Evolutionary conservation across 64 coral and sea anemone species (phyloP).

Genomic region (Actinia equina): DNA sequence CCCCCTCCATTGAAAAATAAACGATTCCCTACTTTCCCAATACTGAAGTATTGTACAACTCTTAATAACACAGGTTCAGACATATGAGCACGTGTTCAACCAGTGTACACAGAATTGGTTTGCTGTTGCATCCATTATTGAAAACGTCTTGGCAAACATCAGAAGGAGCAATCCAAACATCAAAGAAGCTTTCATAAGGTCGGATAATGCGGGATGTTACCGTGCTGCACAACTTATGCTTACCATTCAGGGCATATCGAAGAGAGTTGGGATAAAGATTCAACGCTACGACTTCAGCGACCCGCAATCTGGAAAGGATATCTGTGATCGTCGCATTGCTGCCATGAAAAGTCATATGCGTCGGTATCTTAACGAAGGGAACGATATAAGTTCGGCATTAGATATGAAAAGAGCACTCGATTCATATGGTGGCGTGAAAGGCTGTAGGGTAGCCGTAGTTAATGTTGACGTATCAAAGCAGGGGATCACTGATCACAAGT

Average conservation of each 20-base stretch:
- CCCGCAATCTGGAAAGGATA: slow-evolving; percentile 35
- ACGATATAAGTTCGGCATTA: slow-evolving; percentile 45
- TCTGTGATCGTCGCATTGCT: slow-evolving; percentile 42
- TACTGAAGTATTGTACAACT: background rate
- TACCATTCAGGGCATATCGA: too few species aligned
- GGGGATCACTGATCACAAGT: slow-evolving; percentile 38
- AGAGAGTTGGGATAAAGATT: too few species aligned
- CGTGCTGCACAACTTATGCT: too few species aligned
- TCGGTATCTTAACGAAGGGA: slow-evolving; percentile 46
- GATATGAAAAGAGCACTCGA: slow-evolving; percentile 59
- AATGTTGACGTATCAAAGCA: slow-evolving; percentile 31
- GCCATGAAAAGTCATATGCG: slow-evolving; percentile 65
- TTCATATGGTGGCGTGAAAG: background rate
- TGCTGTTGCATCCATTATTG: background rate
- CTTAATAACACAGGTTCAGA: slow-evolving; percentile 19
- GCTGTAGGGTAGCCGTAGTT: slow-evolving; percentile 7
- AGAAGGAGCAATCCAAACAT: too few species aligned
- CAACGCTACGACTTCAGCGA: too few species aligned
- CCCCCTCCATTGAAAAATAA: too few species aligned
- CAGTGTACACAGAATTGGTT: slow-evolving; percentile 58
- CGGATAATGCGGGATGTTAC: too few species aligned
- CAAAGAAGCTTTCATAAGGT: too few species aligned
- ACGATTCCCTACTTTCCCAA: background rate
- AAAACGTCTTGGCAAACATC: too few species aligned
- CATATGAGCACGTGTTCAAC: slow-evolving; percentile 30